Evolutionary conservation across 64 coral and sea anemone species (phyloP), one percentile per base, ranked within the genome.

Genomic region (Montipora efflorescens): DNA sequence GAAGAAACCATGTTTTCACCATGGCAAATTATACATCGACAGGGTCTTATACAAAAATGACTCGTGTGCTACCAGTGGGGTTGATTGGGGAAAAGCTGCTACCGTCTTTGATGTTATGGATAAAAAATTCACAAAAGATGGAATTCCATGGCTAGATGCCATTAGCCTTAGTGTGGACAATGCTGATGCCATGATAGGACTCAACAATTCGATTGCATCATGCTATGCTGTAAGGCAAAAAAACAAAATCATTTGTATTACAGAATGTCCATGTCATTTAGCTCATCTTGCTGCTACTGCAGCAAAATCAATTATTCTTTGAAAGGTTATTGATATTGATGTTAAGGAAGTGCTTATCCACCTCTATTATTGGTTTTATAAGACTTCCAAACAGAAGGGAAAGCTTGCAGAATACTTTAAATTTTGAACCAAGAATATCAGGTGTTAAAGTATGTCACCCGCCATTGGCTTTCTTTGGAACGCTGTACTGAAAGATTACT

Each of bases 341-440:
- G 59, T 76, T 12, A 68, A 85, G 15, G 82, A 93, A 1, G 43
- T 87, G 8, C 21, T 85, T 22, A 69, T 93, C 10, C 55, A 93
- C 47, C 15, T 76, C 13, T 92, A 59, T 5, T 92, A 92, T 47
- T 92, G n/a, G 10, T 85, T 85, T 69, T 8, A 77, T 48, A 59
- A 92, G 8, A 50, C 51, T 61, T 67, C 89, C 3, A 80, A 90
- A 43, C 0, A 53, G 14, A 90, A 80, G 2, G 12, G 28, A n/a
- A 67, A 61, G 11, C 77, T 90, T 20, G 77, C 16, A 43, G 89
- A 91, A 19, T 82, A 82, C 61, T n/a, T 76, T 10, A 45, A 82
- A 9, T 91, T 82, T 75, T 91, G 77, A 20, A 91, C 67, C 79
- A 81, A 47, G 90, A 82, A 47, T 91, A 91, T 59, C 89, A 57